Percentiles rank a stretch among this genome's conserved stretches.
Evolutionary conservation across 2,888 invertebrate species (phyloP).

Genomic region (Temnothorax rugatulus): DNA sequence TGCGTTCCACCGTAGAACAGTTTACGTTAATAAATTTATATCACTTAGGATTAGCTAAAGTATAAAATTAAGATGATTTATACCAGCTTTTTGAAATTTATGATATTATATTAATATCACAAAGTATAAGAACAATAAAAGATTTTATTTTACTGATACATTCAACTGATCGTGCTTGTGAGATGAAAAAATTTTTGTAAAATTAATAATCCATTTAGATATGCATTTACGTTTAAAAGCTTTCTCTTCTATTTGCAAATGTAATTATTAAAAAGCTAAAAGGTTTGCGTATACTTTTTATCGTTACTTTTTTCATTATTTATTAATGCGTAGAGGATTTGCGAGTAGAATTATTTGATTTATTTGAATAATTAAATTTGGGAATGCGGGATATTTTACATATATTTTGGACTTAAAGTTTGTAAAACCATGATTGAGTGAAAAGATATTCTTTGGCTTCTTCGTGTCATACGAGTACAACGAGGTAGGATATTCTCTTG

Average conservation of each 20-base stretch:
- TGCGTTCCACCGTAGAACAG: background rate
- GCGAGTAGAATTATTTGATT: background rate
- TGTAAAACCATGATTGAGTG: conserved; percentile 9
- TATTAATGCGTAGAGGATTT: background rate
- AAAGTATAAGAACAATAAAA: background rate
- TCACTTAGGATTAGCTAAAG: background rate
- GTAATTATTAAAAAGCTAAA: conserved; percentile 3
- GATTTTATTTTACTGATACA: background rate
- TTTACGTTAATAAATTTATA: conserved; percentile 13
- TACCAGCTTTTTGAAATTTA: background rate
- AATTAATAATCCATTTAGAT: background rate
- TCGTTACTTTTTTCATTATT: conserved; percentile 1
- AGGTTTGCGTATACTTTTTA: background rate
- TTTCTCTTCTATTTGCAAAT: background rate
- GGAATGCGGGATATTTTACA: background rate
- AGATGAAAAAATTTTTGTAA: background rate
- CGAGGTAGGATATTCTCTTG: conserved; percentile 34
- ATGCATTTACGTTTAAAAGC: background rate
- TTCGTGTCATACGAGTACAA: conserved; percentile 12
- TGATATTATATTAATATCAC: background rate
- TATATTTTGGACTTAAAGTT: conserved; percentile 4
- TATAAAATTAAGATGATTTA: conserved; percentile 3
- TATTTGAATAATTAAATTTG: background rate
- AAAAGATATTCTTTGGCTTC: conserved; percentile 27
- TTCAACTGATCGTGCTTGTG: background rate